Base-by-base conservation (phyloP, 2,797 vertebrate species). In the Merluccius polli region DNA sequence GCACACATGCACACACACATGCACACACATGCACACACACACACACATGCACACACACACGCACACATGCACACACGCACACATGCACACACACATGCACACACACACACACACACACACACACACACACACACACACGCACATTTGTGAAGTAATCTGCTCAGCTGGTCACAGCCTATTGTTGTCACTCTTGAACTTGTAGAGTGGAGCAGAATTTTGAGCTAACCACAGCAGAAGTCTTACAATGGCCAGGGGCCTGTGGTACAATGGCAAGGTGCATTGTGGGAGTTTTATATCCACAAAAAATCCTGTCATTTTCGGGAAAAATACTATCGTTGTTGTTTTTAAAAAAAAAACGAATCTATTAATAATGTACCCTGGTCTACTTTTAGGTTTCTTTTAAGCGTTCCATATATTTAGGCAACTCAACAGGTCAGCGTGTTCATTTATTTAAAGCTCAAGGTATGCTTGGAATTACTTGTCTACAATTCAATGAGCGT, bases 91-190 rank as follows among this genome's bases (percentile, higher is more conserved):
- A 44, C 41, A 44, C 41, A 44, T 24, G 16, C 41, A 4, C 12
- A 16, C 41, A 15, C 15, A 44, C 12, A 8, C 6, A 1, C 48
- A 16, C 74, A 72, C 38, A 72, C 73, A 65, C 44, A 71, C 69
- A 59, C 36, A 72, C 35, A 52, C 72, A 30, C 24, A 33, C 52
- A 12, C 73, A 68, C 48, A 71, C 36, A 41, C 2, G 68, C 35
- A 72, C 74, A 48, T 74, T 71, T 78, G 71, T 75, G 21, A 80
- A 84, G 72, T 44, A 30, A 78, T 81, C 79, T 52, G 8, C 21
- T 18, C 15, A 21, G 44, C 44, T 80, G 79, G 80, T 82, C 80
- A 79, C 52, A 82, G 76, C 72, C 75, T 74, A 82, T 82, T 88
- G 74, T 85, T 79, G 72, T 83, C 82, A 77, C 73, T 41, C 41